phyloP scores from a whole-genome alignment of 2,113 vertebrate species.

The Gyps fulvus region DNA sequence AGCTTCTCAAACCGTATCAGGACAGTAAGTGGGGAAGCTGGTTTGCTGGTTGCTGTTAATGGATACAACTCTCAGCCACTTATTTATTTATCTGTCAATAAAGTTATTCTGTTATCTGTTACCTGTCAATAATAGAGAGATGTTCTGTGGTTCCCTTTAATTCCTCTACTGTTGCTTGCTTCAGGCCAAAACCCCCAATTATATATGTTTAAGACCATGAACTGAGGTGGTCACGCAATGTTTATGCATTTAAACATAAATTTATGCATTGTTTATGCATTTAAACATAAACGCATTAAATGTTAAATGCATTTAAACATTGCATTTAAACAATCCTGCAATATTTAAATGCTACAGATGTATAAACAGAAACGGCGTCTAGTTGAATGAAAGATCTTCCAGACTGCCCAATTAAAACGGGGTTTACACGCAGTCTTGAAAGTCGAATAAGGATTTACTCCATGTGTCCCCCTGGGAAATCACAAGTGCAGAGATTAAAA shows the following conservation, averaged over 20 bases:
- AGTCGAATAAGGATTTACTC: neutral
- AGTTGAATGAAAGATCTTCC: neutral
- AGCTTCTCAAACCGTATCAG: neutral
- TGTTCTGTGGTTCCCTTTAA: neutral
- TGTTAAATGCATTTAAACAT: neutral
- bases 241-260: slow-evolving; percentile 2
- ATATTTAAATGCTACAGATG: neutral
- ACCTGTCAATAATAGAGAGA: neutral
- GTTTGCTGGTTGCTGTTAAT: neutral
- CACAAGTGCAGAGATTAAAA: neutral
- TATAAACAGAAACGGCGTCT: neutral
- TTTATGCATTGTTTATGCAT: neutral
- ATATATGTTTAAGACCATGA: neutral
- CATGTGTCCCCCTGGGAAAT: neutral
- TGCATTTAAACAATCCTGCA: neutral
- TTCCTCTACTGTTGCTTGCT: neutral
- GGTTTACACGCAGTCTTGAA: neutral
- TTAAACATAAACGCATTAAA: slow-evolving; percentile 24
- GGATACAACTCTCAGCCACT: neutral
- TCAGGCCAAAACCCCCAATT: neutral
- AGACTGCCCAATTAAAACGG: neutral
- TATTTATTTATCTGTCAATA: neutral
- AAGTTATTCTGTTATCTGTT: neutral
- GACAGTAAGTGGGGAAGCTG: neutral
- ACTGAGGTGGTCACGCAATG: neutral